Conservation (phyloP, 2,888 invertebrate species). For the Zygothrica quintamaculata region DNA sequence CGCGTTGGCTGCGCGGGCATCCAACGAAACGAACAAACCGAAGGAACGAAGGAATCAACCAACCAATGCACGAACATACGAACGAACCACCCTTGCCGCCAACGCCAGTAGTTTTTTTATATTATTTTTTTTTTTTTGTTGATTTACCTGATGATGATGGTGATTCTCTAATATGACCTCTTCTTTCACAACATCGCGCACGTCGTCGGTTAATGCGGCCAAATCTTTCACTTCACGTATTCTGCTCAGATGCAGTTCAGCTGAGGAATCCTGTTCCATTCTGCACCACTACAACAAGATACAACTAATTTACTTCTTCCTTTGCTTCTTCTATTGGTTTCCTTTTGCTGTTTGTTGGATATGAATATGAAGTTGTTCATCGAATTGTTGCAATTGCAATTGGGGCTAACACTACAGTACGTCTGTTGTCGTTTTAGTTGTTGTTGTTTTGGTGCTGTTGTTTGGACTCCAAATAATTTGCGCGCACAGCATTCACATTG, state of each 20-base stretch:
- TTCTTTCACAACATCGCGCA: constrained; percentile 82
- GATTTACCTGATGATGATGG: constrained; percentile 73
- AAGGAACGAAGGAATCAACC: constrained; percentile 32
- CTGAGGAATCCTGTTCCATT: constrained; percentile 82
- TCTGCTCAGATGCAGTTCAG: constrained; percentile 82
- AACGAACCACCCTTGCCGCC: constrained; percentile 57
- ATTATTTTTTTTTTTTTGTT: constrained; percentile 45
- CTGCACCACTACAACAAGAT: constrained; percentile 61
- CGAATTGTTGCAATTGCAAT: constrained; percentile 73
- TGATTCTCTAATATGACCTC: constrained; percentile 82
- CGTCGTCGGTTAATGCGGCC: constrained; percentile 77
- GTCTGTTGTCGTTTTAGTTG: constrained; percentile 49
- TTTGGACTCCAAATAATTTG: constrained; percentile 50
- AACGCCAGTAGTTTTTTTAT: constrained; percentile 46
- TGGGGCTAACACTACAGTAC: constrained; percentile 51
- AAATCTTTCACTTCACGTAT: constrained; percentile 82
- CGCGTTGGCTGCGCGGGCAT: constrained; percentile 70
- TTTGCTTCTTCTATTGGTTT: constrained; percentile 45
- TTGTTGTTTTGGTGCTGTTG: constrained; percentile 51
- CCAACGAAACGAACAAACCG: constrained; percentile 43
- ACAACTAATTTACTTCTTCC: constrained; percentile 53
- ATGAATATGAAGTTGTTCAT: constrained; percentile 58
- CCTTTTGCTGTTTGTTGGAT: constrained; percentile 47
- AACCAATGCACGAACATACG: constrained; percentile 32
- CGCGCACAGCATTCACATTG: constrained; percentile 63